Evolutionary conservation across 2,797 vertebrate species (phyloP), one percentile per base, ranked within the genome.

Genomic region (Discoglossus pictus): DNA sequence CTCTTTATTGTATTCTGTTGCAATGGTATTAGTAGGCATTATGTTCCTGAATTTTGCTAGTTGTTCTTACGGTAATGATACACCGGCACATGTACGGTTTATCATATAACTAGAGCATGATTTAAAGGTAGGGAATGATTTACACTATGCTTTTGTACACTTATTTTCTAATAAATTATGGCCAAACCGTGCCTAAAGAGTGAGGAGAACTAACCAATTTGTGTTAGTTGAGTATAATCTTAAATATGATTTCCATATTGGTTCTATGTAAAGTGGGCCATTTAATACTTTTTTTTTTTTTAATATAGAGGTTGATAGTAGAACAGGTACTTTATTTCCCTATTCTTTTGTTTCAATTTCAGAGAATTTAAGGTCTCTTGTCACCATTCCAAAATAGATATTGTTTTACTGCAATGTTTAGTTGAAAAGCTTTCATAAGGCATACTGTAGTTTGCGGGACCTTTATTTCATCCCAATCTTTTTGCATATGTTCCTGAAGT

Each of bases 31-130:
- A 68, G 76, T 76, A 73, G 76, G 69, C 66, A 75, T 68, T 58
- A 36, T 75, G 65, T 75, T 77, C 72, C 74, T 69, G 24, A 63
- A 60, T 47, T 62, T 39, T 48, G 18, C 60, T 68, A 56, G 51
- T 68, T 2, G 74, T 69, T 61, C 1, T 42, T 66, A 68, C 58
- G 59, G 38, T 74, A 39, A 52, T 61, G 31, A 73, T 73, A 78
- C 51, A 61, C 50, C 12, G 67, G 75, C 76, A 78, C 43, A n/a
- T 76, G 75, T 36, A 17, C 0, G 79, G 58, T 80, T 83, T 77
- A 76, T 74, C 71, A 70, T 70, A 68, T 78, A 76, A 59, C 68
- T 77, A 8, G 79, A 82, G 69, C 80, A 75, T 68, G 76, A 77
- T 58, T 74, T 53, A 59, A 71, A 54, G 78, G 81, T 86, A 76